These are phyloP conservation scores for Crotalus viridis DNA, from an alignment of 2,113 vertebrate species.

Conservation along the genomic window DNA sequence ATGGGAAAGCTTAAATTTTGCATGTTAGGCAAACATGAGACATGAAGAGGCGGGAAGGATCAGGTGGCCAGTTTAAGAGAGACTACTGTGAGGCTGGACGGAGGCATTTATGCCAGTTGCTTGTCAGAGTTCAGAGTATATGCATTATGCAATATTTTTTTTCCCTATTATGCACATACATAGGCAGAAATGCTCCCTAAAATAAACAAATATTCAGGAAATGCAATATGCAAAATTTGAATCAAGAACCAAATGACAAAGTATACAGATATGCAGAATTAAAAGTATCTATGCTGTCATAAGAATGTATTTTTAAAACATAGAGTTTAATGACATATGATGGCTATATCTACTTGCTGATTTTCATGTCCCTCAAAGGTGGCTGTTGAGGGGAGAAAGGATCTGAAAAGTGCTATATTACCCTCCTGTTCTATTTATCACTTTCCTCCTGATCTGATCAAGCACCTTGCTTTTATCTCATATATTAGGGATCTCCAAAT, in stretches of 20 bases:
- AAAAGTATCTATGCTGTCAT: background rate
- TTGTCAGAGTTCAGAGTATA: background rate
- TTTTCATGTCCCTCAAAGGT: background rate
- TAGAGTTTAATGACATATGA: background rate
- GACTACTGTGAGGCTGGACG: background rate
- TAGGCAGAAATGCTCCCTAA: background rate
- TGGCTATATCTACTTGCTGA: background rate
- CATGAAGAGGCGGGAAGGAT: background rate
- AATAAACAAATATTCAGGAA: background rate
- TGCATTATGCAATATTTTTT: background rate
- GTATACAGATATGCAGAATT: background rate
- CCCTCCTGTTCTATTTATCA: background rate
- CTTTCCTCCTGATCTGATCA: background rate
- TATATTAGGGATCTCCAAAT: background rate
- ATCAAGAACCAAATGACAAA: background rate
- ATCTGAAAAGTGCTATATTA: background rate
- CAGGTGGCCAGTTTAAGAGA: background rate
- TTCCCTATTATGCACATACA: background rate
- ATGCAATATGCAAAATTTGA: background rate
- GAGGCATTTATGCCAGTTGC: background rate
- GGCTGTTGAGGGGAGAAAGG: background rate
- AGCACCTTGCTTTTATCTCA: background rate
- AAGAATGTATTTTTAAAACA: background rate
- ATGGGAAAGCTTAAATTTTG: background rate
- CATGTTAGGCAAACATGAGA: background rate